Base-by-base conservation (phyloP, 2,113 vertebrate species). In the Phalacrocorax carbo region DNA sequence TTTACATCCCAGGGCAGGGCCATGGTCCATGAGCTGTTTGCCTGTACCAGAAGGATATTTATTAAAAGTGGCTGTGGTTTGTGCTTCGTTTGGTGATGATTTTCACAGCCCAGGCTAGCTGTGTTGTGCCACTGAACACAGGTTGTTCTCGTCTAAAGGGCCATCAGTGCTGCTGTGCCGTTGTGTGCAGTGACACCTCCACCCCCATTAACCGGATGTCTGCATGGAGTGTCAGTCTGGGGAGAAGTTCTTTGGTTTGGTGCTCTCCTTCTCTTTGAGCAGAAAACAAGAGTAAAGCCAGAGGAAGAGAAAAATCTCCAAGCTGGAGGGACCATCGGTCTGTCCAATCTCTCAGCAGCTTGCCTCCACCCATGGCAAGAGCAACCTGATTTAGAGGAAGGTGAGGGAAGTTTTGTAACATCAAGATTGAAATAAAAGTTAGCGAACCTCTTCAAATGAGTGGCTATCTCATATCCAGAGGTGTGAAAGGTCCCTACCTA, bases 181-280 rank as follows among this genome's bases (percentile, higher is more conserved):
- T 26, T 55, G n/a, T 0, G 0, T 46, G 64, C 13, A 12, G 38
- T 7, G 40, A 38, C 29, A 13, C 42, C 42, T 15, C 42, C 42
- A 44, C 13, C 14, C 19, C 22, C 1, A 0, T 58, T n/a, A 10
- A 1, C 2, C 3, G 3, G 22, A 48, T 5, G 1, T 40, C 71
- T 34, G 32, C 48, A 7, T 6, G 11, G 23, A 15, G 16, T 29
- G 60, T 49, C 14, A 15, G 10, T 16, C 58, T 40, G 22, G 32
- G 32, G 26, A 26, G 44, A 57, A 62, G 42, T 20, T 72, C 17
- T 81, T 88, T 46, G 40, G 20, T 54, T 76, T 62, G 10, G 2
- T 78, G 36, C 27, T 58, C 25, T 73, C 29, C n/a, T 80, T 19
- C 10, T 75, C 38, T 88, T 73, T 15, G 38, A 32, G 73, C 55